Conservation (phyloP, 2,888 invertebrate genomes). For the Ceraclea dissimilis region DNA sequence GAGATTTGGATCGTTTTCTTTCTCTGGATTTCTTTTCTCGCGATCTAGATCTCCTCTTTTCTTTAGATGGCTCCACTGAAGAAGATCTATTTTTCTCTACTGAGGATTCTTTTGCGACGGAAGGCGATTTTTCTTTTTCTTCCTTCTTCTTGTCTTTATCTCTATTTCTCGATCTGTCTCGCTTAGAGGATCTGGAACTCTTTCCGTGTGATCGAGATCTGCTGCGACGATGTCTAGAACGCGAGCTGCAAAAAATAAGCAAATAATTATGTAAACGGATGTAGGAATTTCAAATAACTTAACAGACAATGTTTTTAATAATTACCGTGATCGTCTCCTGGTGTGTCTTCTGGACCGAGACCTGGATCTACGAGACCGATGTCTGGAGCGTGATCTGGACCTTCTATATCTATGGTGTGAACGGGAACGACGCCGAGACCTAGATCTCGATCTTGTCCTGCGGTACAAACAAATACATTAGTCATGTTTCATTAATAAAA, state of each 20-base stretch:
- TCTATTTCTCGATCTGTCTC: conserved; percentile 35
- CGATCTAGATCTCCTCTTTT: conserved; percentile 25
- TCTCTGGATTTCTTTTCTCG: conserved; percentile 36
- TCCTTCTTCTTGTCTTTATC: conserved; percentile 30
- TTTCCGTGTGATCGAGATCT: conserved; percentile 35
- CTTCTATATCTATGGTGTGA: conserved; percentile 50
- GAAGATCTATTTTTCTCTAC: conserved; percentile 30
- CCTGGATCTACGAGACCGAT: conserved; percentile 55
- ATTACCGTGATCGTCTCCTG: conserved; percentile 28
- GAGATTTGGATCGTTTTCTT: conserved; percentile 36
- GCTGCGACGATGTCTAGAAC: conserved; percentile 52
- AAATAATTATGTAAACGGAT: conserved; percentile 15
- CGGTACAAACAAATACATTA: background rate
- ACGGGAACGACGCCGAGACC: conserved; percentile 53
- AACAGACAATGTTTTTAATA: background rate
- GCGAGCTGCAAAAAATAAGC: conserved; percentile 34
- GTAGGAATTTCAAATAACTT: background rate
- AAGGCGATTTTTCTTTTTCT: conserved; percentile 29
- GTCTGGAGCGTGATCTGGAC: conserved; percentile 50
- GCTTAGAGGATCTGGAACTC: conserved; percentile 35
- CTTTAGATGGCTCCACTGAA: conserved; percentile 18
- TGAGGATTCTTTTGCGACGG: conserved; percentile 33
- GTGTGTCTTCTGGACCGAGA: conserved; percentile 38
- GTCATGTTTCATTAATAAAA: no score
- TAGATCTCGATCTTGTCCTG: conserved; percentile 54